phyloP scores from a whole-genome alignment of 2,113 vertebrate species.

The Cisticola juncidis region DNA sequence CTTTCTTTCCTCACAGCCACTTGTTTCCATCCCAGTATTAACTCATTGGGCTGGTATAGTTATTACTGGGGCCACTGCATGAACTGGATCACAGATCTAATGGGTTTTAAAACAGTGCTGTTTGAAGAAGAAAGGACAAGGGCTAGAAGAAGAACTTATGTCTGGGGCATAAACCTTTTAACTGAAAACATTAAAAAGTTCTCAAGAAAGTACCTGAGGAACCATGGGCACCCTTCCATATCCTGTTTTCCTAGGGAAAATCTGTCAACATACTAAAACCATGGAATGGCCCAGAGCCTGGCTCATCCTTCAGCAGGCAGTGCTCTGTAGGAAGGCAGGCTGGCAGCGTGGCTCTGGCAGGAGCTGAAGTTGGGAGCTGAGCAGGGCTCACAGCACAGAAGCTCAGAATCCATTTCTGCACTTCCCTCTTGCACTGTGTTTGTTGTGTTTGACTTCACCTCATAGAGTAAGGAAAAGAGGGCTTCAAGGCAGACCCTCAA shows the following conservation, averaged over 20 bases:
- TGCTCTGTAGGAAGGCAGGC: background rate
- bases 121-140: background rate
- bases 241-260: background rate
- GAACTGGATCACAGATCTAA: background rate
- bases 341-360: accelerated
- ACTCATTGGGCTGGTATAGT: background rate
- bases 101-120: background rate
- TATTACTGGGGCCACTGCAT: background rate
- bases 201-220: background rate
- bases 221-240: background rate
- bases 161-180: background rate
- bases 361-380: background rate
- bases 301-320: background rate
- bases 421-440: background rate
- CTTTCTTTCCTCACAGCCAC: background rate
- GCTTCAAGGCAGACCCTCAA: background rate
- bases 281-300: accelerated
- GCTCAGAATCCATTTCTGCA: background rate
- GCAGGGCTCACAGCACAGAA: background rate
- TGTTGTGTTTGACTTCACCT: background rate
- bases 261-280: background rate
- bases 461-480: background rate
- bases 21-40: background rate
- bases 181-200: background rate
- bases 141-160: background rate